These are phyloP conservation scores for Drosophila ananassae DNA, from an alignment of 1,140 invertebrate genomes.

Conservation along the genomic window DNA sequence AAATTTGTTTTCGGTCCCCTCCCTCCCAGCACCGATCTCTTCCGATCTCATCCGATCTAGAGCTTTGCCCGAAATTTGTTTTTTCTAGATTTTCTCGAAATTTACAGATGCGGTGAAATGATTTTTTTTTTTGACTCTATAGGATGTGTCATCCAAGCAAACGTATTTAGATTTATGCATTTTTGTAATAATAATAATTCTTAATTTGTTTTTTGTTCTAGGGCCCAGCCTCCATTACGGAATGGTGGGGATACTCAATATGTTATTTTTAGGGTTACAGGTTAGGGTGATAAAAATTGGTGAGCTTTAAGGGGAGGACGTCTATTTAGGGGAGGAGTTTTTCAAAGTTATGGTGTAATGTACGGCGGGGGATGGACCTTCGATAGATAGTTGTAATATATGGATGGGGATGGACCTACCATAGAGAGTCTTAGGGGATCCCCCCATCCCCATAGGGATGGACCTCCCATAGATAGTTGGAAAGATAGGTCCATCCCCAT, in stretches of 20 bases:
- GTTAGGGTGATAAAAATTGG: too few species aligned
- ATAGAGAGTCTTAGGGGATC: too few species aligned
- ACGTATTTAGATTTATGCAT: background rate
- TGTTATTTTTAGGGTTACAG: too few species aligned
- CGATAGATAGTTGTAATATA: too few species aligned
- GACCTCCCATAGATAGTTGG: too few species aligned
- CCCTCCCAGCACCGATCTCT: background rate
- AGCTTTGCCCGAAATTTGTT: background rate
- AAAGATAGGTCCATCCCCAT: too few species aligned
- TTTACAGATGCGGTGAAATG: conserved; percentile 2
- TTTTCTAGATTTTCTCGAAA: conserved; percentile 4
- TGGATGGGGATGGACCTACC: too few species aligned
- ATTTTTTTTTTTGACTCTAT: background rate
- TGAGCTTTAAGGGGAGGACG: too few species aligned
- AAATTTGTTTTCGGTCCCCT: conserved; percentile 31
- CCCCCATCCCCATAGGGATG: too few species aligned
- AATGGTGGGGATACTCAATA: background rate
- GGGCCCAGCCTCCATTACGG: background rate
- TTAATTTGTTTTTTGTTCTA: background rate
- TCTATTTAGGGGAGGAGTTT: too few species aligned
- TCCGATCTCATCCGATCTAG: background rate
- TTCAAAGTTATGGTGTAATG: too few species aligned
- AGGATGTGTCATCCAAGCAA: background rate
- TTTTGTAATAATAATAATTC: background rate
- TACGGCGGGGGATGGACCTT: too few species aligned